These are phyloP conservation scores for Agrochola circellaris DNA, from an alignment of 2,888 invertebrate genomes.

Conservation along the genomic window DNA sequence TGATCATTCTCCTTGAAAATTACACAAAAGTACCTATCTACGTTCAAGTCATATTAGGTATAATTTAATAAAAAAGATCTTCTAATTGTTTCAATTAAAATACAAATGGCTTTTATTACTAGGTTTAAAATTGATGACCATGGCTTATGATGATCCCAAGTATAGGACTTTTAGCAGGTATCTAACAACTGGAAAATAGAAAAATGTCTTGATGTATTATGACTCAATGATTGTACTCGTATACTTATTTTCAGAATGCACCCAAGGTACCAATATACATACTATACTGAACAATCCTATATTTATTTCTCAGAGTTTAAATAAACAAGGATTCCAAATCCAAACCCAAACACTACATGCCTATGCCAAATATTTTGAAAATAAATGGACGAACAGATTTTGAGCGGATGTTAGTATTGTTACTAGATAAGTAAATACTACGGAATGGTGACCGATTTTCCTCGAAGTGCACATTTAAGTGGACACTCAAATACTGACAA, in stretches of 20 bases:
- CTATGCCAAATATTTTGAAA: conserved; percentile 53
- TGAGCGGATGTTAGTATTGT: conserved; percentile 55
- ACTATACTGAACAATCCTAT: conserved; percentile 21
- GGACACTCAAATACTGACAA: conserved; percentile 56
- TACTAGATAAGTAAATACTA: conserved; percentile 56
- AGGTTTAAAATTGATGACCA: neutral
- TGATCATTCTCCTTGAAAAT: conserved; percentile 6
- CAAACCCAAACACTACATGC: conserved; percentile 26
- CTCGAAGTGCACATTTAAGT: conserved; percentile 46
- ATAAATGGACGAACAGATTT: conserved; percentile 43
- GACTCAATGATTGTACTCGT: neutral
- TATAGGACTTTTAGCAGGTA: neutral
- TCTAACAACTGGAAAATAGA: neutral
- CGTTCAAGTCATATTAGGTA: neutral
- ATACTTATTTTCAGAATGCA: conserved; percentile 19
- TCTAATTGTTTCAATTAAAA: neutral
- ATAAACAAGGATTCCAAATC: conserved; percentile 46
- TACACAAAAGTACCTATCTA: neutral
- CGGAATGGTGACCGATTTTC: conserved; percentile 58
- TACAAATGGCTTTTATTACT: too few species aligned
- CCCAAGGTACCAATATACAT: neutral
- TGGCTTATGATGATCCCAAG: neutral
- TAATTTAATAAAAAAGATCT: neutral
- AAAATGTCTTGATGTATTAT: neutral
- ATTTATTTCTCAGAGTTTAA: conserved; percentile 24